Conservation (phyloP, 2,113 vertebrate species). For the Lagopus muta region DNA sequence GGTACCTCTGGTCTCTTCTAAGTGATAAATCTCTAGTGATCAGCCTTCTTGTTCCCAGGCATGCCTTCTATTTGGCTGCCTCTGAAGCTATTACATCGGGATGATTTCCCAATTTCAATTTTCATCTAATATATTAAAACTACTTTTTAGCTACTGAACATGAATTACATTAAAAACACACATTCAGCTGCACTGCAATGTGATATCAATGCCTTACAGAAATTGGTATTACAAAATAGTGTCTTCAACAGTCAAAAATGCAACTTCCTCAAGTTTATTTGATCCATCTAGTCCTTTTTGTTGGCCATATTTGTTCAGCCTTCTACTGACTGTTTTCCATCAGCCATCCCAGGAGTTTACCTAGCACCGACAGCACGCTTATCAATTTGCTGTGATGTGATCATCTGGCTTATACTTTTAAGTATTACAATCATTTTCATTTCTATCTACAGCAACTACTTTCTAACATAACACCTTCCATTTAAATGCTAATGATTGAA, state of each 20-base stretch:
- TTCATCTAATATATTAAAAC: background rate
- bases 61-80: background rate
- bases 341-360: background rate
- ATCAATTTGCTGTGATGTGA: background rate
- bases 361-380: background rate
- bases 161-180: background rate
- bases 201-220: background rate
- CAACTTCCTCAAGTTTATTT: background rate
- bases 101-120: background rate
- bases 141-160: background rate
- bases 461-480: background rate
- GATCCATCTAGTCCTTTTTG: background rate
- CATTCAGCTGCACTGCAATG: background rate
- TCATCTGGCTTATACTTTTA: background rate
- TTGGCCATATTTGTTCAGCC: background rate
- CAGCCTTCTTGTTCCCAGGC: background rate
- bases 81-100: background rate
- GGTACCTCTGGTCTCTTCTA: background rate
- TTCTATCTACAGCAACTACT: background rate
- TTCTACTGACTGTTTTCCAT: background rate
- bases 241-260: background rate
- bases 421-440: background rate
- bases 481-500: background rate
- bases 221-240: background rate
- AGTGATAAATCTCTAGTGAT: background rate